Conservation (phyloP, 2,113 vertebrate species). For the Riparia riparia region DNA sequence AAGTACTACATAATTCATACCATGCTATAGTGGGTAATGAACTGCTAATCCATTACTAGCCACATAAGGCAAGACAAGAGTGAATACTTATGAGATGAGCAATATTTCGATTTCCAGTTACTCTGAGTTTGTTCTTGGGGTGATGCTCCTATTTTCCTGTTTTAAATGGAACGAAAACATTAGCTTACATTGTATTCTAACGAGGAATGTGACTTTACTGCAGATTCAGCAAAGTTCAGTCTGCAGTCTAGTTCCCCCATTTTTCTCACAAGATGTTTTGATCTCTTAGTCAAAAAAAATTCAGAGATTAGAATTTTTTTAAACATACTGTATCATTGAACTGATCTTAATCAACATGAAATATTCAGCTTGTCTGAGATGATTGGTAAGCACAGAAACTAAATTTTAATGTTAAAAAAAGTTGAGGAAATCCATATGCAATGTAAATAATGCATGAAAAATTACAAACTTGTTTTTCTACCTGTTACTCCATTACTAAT, state of each 20-base stretch:
- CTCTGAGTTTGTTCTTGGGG: background rate
- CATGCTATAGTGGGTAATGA: background rate
- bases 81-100: background rate
- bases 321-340: background rate
- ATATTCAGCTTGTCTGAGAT: constrained; percentile 35
- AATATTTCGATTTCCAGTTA: background rate
- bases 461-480: background rate
- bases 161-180: background rate
- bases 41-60: background rate
- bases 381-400: constrained; percentile 4
- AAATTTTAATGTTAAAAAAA: constrained; percentile 10
- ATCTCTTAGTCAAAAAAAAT: background rate
- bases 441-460: constrained; percentile 52
- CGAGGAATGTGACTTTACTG: background rate
- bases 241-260: background rate
- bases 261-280: background rate
- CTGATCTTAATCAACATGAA: constrained; percentile 7
- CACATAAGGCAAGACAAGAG: background rate
- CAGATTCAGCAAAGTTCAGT: background rate
- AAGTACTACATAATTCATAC: background rate
- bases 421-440: constrained; percentile 1
- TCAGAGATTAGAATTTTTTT: constrained; percentile 13
- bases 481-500: background rate
- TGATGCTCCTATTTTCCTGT: background rate
- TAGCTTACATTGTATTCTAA: background rate